A percentile compares a stretch with the other conserved stretches of the same genome.
Evolutionary conservation across 2,888 invertebrate genomes (phyloP).

Genomic region (Cosmia pyralina): DNA sequence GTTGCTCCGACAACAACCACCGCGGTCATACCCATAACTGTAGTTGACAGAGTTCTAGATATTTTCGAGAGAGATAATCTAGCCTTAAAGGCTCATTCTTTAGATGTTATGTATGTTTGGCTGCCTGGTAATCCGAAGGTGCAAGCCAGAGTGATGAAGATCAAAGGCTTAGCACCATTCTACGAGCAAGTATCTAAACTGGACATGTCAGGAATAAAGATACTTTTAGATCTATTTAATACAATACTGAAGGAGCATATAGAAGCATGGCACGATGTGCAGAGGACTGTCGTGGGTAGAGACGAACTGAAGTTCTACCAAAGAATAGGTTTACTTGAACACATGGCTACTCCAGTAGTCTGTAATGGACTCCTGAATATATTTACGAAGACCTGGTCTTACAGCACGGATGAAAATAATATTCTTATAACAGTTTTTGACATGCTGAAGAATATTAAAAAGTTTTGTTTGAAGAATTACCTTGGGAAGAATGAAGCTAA

Average conservation of each 20-base stretch:
- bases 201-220: conserved; percentile 71
- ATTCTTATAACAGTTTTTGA: conserved; percentile 72
- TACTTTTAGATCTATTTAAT: conserved; percentile 79
- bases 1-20: conserved; percentile 72
- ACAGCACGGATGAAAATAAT: conserved; percentile 66
- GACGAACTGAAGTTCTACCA: conserved; percentile 74
- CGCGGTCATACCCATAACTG: conserved; percentile 70
- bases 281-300: conserved; percentile 66
- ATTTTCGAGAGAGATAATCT: conserved; percentile 78
- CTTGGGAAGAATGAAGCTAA: conserved; percentile 70
- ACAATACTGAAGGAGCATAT: conserved; percentile 81
- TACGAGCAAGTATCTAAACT: conserved; percentile 78
- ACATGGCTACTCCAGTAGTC: conserved; percentile 72
- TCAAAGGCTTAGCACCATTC: conserved; percentile 81
- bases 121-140: conserved; percentile 79
- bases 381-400: conserved; percentile 70
- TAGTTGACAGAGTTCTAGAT: conserved; percentile 78
- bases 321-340: conserved; percentile 80
- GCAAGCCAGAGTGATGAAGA: conserved; percentile 81
- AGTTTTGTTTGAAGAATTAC: conserved; percentile 74
- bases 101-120: conserved; percentile 80
- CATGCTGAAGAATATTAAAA: conserved; percentile 75
- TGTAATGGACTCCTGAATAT: conserved; percentile 81
- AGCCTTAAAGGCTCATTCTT: conserved; percentile 74
- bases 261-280: conserved; percentile 64